Evolutionary conservation across 92 coral and sea anemone genomes (phyloP), one percentile per base, ranked within the genome.

Genomic region (Epizoanthus rinbou): DNA sequence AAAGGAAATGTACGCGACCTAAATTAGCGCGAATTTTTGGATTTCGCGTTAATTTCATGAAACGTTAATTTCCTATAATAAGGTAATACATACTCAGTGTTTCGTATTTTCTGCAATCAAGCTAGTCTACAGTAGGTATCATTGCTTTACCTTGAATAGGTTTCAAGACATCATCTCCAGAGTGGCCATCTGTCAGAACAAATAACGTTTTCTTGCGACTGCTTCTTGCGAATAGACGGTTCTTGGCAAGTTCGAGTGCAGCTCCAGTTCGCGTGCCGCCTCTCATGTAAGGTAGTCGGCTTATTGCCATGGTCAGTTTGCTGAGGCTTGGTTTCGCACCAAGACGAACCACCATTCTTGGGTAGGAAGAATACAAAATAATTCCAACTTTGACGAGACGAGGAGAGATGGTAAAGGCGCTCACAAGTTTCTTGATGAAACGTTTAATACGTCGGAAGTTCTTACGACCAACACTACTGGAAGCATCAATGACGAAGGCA

Each of bases 401-500:
- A 39, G 84, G 85, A 23, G 88, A 72, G 35, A 92, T 83, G 57
- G 89, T 85, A 18, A 92, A 92, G 56, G 93, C 66, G 43, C 78
- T 84, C 16, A 82, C 85, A 45, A 92, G 81, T 62, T 76, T 70
- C 23, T 52, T 64, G n/a, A 92, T 19, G 78, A 92, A 92, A 37
- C 72, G 75, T 80, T 80, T 92, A 0, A 90, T 78, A 35, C 66
- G 82, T 16, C 70, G 52, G 85, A 92, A 88, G 52, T 84, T 76
- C 69, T 80, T 80, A 21, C 74, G 81, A 4, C 87, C 87, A 33
- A 85, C 79, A 22, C 71, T 81, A 28, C 90, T 75, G 17, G 92
- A 93, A n/a, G 93, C 89, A 73, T 95, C 97, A 53, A 95, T 81
- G 35, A 95, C 89, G 22, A 95, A 92, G 19, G 74, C 94, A 67